phyloP scores from a whole-genome alignment of 2,888 invertebrate genomes.

The Carcina quercana region DNA sequence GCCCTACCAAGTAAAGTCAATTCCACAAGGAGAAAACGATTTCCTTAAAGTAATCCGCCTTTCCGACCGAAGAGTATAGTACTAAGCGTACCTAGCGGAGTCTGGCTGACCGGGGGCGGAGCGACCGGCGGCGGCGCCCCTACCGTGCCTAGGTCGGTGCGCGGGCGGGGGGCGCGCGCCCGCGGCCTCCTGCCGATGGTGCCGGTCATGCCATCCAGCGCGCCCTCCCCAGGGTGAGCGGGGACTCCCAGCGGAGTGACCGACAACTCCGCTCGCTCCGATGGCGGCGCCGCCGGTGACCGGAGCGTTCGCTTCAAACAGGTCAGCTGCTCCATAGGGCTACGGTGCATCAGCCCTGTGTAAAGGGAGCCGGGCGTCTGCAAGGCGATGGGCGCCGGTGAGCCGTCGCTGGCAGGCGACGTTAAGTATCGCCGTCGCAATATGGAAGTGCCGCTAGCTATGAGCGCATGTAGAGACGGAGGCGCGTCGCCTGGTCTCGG shows the following conservation, averaged over 20 bases:
- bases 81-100: slow-evolving; percentile 83
- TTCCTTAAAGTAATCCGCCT: slow-evolving; percentile 88
- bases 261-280: slow-evolving; percentile 29
- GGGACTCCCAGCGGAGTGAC: slow-evolving; percentile 72
- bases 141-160: slow-evolving; percentile 42
- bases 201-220: slow-evolving; percentile 53
- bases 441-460: slow-evolving; percentile 65
- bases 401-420: slow-evolving; percentile 73
- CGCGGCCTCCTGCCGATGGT: slow-evolving; percentile 60
- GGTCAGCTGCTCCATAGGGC: slow-evolving; percentile 87
- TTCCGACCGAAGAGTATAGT: slow-evolving; percentile 88
- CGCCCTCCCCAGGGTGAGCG: slow-evolving; percentile 75
- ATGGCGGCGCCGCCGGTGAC: slow-evolving; percentile 53
- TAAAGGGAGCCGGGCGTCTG: slow-evolving; percentile 75
- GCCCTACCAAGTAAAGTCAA: no score
- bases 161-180: slow-evolving; percentile 44
- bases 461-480: slow-evolving; percentile 67
- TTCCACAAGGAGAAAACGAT: no score
- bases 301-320: slow-evolving; percentile 76
- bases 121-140: slow-evolving; percentile 27
- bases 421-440: slow-evolving; percentile 67
- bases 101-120: slow-evolving; percentile 36
- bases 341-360: slow-evolving; percentile 77
- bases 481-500: slow-evolving; percentile 79
- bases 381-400: slow-evolving; percentile 77